Conservation (phyloP, 1,140 invertebrate genomes). For the Lucilia sericata region DNA sequence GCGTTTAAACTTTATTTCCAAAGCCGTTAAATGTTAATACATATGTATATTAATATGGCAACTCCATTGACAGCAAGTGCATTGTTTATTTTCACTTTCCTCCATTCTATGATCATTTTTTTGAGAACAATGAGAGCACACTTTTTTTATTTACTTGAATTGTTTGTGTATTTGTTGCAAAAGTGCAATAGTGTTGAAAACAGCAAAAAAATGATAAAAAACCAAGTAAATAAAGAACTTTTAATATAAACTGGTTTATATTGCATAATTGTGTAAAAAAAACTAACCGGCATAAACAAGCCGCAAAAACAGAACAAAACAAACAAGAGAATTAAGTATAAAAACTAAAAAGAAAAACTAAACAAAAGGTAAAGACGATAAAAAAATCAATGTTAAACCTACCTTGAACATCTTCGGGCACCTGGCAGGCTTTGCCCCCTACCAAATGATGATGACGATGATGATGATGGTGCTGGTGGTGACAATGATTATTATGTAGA, state of each 20-base stretch:
- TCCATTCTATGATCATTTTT: not conserved
- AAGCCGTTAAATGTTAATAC: no score
- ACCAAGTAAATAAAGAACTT: constrained; percentile 7
- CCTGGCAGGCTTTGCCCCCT: not conserved
- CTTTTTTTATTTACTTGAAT: no score
- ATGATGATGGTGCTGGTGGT: constrained; percentile 22
- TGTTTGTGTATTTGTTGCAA: not conserved
- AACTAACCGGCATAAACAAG: constrained; percentile 24
- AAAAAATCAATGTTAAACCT: not conserved
- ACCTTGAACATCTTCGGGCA: constrained; percentile 13
- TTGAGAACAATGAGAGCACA: not conserved
- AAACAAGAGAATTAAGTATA: constrained; percentile 10
- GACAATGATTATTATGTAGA: constrained; percentile 45
- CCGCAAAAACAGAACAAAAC: not conserved
- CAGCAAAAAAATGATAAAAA: not conserved
- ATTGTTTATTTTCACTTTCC: not conserved
- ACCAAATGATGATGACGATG: constrained; percentile 31
- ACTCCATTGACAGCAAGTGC: not conserved
- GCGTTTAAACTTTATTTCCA: no score
- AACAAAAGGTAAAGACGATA: not conserved
- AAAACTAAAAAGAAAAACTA: not conserved
- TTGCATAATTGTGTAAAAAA: constrained; percentile 28
- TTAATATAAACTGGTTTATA: not conserved
- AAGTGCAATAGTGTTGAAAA: not conserved
- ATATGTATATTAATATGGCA: no score